Conservation (phyloP, 2,888 invertebrate genomes). For the Lamproptera curius region DNA sequence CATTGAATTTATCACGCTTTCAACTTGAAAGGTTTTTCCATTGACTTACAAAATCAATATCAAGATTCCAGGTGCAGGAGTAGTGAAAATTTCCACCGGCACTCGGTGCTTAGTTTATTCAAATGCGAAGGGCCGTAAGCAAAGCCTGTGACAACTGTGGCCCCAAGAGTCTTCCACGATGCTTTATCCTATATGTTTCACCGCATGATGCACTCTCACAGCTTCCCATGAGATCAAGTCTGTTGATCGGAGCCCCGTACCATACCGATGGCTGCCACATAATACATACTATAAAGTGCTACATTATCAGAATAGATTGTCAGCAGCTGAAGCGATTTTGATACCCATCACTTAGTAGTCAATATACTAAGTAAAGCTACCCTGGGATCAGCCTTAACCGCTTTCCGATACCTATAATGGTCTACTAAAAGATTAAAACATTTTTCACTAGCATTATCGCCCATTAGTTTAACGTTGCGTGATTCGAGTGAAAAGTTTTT, state of each 20-base stretch:
- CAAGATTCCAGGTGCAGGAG: too few species aligned
- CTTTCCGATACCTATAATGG: conserved; percentile 6
- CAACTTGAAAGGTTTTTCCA: too few species aligned
- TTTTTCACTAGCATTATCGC: conserved; percentile 11
- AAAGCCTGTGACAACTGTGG: conserved; percentile 47
- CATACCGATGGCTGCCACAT: conserved; percentile 30
- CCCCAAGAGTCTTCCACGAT: conserved; percentile 47
- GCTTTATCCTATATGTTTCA: conserved; percentile 63
- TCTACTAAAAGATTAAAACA: conserved; percentile 17
- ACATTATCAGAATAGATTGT: conserved; percentile 21
- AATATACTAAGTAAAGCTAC: conserved; percentile 18
- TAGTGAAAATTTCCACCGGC: not conserved
- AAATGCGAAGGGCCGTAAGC: not conserved
- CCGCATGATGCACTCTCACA: conserved; percentile 51
- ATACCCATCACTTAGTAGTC: conserved; percentile 14
- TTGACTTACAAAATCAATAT: too few species aligned
- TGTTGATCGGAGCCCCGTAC: conserved; percentile 37
- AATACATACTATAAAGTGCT: conserved; percentile 20
- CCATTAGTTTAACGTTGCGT: conserved; percentile 12
- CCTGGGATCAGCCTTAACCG: conserved; percentile 11
- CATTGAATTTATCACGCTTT: too few species aligned
- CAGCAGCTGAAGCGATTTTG: conserved; percentile 15
- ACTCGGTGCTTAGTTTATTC: not conserved
- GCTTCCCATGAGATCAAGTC: conserved; percentile 35
- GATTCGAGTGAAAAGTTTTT: conserved; percentile 14